A percentile compares a stretch with the other conserved stretches of the same genome.
Conservation (phyloP, 2,113 vertebrate genomes). For the Ceyx margarethae region DNA sequence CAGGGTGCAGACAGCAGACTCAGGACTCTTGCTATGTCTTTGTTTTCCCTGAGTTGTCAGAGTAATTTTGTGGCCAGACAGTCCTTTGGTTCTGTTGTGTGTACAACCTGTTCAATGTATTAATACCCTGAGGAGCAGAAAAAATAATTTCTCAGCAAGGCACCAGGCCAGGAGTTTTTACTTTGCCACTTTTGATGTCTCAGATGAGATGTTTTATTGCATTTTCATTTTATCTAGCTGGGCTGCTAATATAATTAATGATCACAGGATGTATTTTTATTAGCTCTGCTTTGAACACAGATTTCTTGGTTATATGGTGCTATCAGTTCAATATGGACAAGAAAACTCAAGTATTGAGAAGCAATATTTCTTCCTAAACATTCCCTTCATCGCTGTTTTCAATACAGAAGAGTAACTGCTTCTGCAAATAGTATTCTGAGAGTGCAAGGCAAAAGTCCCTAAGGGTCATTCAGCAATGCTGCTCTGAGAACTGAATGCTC, state of each 20-base stretch:
- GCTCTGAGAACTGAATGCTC: neutral
- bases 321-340: neutral
- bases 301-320: neutral
- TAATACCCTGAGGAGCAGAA: neutral
- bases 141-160: neutral
- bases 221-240: neutral
- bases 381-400: neutral
- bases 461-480: neutral
- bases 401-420: neutral
- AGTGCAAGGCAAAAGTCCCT: neutral
- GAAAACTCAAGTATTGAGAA: neutral
- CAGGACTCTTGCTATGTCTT: neutral
- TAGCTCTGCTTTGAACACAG: neutral
- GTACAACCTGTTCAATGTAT: neutral
- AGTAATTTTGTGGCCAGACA: neutral
- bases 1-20: neutral
- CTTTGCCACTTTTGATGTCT: neutral
- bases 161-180: neutral
- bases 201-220: neutral
- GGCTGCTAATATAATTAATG: neutral
- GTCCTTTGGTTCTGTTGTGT: neutral
- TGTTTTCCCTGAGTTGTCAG: neutral
- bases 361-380: neutral
- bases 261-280: neutral
- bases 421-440: neutral